Conservation (phyloP, 92 coral and sea anemone genomes). For the Zoanthus sansibaricus region DNA sequence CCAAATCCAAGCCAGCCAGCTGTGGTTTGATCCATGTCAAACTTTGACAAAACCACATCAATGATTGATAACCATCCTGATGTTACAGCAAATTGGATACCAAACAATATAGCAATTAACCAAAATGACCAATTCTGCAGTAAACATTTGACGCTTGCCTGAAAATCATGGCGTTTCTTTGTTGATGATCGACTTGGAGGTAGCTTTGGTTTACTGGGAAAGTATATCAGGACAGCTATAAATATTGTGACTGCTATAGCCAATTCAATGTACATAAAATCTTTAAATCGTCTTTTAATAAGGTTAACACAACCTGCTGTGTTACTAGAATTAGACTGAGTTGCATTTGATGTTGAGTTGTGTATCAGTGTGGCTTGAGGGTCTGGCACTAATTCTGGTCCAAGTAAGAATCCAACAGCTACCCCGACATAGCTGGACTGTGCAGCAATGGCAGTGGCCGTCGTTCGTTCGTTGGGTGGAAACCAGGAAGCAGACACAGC, state of each 20-base stretch:
- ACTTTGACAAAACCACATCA: conserved; percentile 32
- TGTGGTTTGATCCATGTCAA: conserved; percentile 20
- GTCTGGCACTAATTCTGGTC: conserved; percentile 22
- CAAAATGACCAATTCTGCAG: conserved; percentile 6
- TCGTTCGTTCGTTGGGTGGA: conserved; percentile 22
- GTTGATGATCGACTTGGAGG: conserved; percentile 78
- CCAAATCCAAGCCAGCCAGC: conserved; percentile 48
- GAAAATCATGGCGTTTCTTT: conserved; percentile 25
- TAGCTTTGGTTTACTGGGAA: conserved; percentile 74
- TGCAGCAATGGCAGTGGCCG: conserved; percentile 26
- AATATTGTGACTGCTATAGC: conserved; percentile 25
- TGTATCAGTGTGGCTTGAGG: background rate
- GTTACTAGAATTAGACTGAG: background rate
- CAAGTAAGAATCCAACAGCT: conserved; percentile 22
- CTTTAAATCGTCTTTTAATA: conserved; percentile 20
- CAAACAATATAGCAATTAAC: conserved; percentile 26
- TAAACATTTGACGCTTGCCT: conserved; percentile 5
- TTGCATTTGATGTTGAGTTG: background rate
- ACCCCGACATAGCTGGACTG: conserved; percentile 31
- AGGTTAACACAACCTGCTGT: background rate
- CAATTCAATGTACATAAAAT: conserved; percentile 46
- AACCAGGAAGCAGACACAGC: conserved; percentile 39
- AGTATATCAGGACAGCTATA: conserved; percentile 60
- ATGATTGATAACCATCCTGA: conserved; percentile 38
- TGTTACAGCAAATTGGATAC: conserved; percentile 27